Evolutionary conservation across 2,888 invertebrate species (phyloP), one percentile per base, ranked within the genome.

Genomic region (Phrixothrix hirtus): DNA sequence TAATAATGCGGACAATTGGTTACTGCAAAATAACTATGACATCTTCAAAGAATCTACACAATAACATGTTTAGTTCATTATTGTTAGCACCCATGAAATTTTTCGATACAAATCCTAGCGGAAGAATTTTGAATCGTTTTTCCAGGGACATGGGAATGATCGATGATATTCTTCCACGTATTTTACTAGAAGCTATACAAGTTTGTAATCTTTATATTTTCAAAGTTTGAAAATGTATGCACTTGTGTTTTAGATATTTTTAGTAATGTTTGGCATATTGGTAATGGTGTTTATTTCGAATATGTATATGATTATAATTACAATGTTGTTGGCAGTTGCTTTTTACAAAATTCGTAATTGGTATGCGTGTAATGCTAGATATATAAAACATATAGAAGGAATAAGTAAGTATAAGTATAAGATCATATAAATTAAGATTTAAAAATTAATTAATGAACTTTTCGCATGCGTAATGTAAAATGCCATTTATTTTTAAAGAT

Each of bases 31-130:
- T 21, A 21, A 7, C 21, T 7, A 21, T 21, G 21, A 21, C 21
- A 5, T 3, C 21, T 5, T 21, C 21, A 3, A 21, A 21, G 21
- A 21, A 21, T 21, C 7, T 21, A 21, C 21, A 21, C 7, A 21
- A 21, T 7, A 3, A 7, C 7, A 21, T 21, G 21, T 21, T 21
- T 7, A 3, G 7, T 5, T 21, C 21, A 5, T 21, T 21, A 21
- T 21, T 21, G 7, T 21, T 21, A 21, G 21, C 21, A 21, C 21
- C 21, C 3, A 89, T 93, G 83, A 75, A 83, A 10, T 95, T 95
- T 78, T 95, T 95, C 70, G 90, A 94, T 65, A 83, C 79, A 0
- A 95, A 94, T 77, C 88, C 93, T 1, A 85, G 87, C 51, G 89
- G 89, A 81, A 74, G 74, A 51, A 84, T 90, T 60, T 73, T 90